phyloP scores from a whole-genome alignment of 2,113 vertebrate genomes.

The Antigone vipio region DNA sequence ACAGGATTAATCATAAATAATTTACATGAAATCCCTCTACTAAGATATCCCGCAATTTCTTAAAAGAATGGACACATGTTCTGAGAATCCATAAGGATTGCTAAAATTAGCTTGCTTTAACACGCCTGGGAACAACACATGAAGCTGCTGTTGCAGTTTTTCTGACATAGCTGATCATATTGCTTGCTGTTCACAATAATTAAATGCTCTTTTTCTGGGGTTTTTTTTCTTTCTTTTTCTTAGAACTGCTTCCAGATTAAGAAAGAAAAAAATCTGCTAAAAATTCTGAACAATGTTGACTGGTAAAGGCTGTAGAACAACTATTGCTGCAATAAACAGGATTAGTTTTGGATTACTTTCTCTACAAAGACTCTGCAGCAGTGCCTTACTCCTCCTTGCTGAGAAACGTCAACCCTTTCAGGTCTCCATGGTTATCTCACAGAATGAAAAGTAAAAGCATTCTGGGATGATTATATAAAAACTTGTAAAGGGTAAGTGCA shows the following conservation, averaged over 20 bases:
- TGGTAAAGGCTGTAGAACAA: neutral
- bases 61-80: conserved; percentile 28
- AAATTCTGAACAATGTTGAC: neutral
- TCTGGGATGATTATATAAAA: conserved; percentile 47
- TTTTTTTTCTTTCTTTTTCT: neutral
- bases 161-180: neutral
- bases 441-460: conserved; percentile 45
- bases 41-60: conserved; percentile 4
- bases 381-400: neutral
- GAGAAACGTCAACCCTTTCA: conserved; percentile 21
- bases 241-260: neutral
- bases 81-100: conserved; percentile 19
- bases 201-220: neutral
- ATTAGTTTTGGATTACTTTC: conserved; percentile 54
- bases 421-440: conserved; percentile 61
- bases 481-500: conserved; percentile 28
- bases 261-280: neutral
- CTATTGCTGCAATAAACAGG: conserved; percentile 44
- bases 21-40: conserved; percentile 22
- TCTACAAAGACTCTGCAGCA: neutral
- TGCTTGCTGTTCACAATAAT: conserved; percentile 4
- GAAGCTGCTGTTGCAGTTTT: conserved; percentile 25
- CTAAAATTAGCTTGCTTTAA: conserved; percentile 41
- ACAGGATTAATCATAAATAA: conserved; percentile 43
- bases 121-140: neutral